phyloP scores from a whole-genome alignment of 2,797 vertebrate species.

The Peromyscus melanophrys region DNA sequence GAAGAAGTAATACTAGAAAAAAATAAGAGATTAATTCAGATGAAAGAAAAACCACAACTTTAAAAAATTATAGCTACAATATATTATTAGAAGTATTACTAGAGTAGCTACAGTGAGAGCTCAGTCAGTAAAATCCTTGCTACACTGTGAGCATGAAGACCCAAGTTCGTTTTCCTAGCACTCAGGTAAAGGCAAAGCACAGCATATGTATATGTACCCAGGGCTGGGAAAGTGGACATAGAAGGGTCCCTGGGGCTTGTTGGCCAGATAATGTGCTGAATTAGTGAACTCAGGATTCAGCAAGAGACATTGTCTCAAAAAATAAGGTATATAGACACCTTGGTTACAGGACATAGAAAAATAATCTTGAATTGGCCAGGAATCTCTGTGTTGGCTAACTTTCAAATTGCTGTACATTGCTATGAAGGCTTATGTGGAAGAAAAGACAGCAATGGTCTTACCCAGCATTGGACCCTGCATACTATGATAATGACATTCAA shows the following conservation, averaged over 20 bases:
- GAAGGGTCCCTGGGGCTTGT: background rate
- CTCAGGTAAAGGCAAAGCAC: background rate
- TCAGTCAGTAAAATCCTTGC: background rate
- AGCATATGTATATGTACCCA: background rate
- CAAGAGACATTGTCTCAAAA: background rate
- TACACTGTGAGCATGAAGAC: background rate
- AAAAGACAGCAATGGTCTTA: background rate
- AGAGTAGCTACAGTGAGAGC: background rate
- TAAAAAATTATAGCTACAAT: background rate
- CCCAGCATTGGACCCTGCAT: background rate
- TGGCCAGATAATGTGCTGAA: background rate
- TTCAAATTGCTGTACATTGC: background rate
- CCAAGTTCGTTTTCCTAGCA: background rate
- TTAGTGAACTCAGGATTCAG: background rate
- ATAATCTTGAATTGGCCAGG: background rate
- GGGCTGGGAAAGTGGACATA: background rate
- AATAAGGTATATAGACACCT: background rate
- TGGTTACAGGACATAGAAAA: background rate
- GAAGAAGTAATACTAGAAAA: background rate
- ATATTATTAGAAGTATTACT: conserved; percentile 27
- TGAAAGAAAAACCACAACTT: conserved; percentile 5
- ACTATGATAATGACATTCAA: background rate
- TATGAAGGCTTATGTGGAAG: background rate
- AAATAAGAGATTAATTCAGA: background rate
- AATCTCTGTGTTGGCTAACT: background rate